Evolutionary conservation across 2,888 invertebrate species (phyloP).

Genomic region (Ptychoptera contaminata): DNA sequence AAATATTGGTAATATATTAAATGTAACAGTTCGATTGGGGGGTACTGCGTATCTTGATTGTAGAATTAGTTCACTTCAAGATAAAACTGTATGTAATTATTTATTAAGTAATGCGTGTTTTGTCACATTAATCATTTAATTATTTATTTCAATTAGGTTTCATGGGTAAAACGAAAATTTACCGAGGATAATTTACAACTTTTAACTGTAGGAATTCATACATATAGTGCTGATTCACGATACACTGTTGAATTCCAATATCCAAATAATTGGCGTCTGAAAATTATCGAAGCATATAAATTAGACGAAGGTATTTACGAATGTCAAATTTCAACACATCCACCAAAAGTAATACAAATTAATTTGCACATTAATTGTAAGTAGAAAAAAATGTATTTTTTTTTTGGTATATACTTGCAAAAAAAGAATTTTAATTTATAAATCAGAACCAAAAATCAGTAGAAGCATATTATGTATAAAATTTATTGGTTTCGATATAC

Average conservation of each 20-base stretch:
- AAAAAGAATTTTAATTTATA: not conserved
- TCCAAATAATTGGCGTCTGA: constrained; percentile 33
- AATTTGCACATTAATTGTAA: constrained; percentile 21
- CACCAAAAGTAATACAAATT: constrained; percentile 22
- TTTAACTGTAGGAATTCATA: constrained; percentile 40
- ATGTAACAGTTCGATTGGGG: constrained; percentile 48
- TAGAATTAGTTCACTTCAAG: constrained; percentile 44
- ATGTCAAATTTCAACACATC: constrained; percentile 27
- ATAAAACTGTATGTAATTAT: constrained; percentile 41
- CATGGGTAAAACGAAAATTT: constrained; percentile 41
- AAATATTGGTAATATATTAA: constrained; percentile 36
- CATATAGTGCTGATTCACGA: constrained; percentile 40
- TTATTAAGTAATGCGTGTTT: not conserved
- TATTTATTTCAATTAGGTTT: constrained; percentile 33
- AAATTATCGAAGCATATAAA: constrained; percentile 23
- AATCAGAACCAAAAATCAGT: too few relatives aligned
- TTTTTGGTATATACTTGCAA: too few relatives aligned
- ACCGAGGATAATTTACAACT: constrained; percentile 41
- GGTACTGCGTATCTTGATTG: constrained; percentile 48
- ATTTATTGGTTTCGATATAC: too few relatives aligned
- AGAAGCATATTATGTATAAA: too few relatives aligned
- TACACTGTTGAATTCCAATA: constrained; percentile 43
- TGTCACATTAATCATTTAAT: not conserved
- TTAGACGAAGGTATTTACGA: constrained; percentile 25
- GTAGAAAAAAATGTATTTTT: constrained; percentile 2